Evolutionary conservation across 2,888 invertebrate species (phyloP).

Genomic region (Cactoblastis cactorum): DNA sequence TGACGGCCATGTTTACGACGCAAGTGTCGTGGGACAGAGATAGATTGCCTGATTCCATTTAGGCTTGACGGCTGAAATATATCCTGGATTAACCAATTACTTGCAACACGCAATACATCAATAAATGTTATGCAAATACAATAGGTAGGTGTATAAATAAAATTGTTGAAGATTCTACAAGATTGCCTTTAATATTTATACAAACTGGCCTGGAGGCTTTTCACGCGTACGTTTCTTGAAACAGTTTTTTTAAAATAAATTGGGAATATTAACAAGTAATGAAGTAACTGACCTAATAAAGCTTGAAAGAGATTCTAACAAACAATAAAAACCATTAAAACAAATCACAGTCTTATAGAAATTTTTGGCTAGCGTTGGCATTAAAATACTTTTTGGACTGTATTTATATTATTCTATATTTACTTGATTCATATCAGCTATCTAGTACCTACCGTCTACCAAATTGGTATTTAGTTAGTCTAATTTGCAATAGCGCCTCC

Average conservation of each 20-base stretch:
- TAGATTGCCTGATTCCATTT: constrained; percentile 44
- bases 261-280: no score
- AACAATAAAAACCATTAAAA: no score
- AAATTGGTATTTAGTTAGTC: constrained; percentile 58
- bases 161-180: neutral
- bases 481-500: constrained; percentile 72
- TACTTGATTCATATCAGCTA: constrained; percentile 47
- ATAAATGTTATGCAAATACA: constrained; percentile 10
- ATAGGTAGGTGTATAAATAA: neutral
- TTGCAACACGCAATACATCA: constrained; percentile 18
- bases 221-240: no score
- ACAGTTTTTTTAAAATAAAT: no score
- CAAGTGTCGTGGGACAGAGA: constrained; percentile 46
- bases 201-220: no score
- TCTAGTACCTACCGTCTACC: constrained; percentile 48
- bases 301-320: no score
- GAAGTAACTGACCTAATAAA: no score
- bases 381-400: no score
- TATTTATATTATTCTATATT: constrained; percentile 14
- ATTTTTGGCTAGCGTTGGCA: no score
- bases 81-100: constrained; percentile 39
- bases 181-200: no score
- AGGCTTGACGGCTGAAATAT: constrained; percentile 39
- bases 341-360: no score
- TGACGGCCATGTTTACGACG: constrained; percentile 48